Conservation (phyloP, 2,113 vertebrate genomes). For the Prionailurus bengalensis region DNA sequence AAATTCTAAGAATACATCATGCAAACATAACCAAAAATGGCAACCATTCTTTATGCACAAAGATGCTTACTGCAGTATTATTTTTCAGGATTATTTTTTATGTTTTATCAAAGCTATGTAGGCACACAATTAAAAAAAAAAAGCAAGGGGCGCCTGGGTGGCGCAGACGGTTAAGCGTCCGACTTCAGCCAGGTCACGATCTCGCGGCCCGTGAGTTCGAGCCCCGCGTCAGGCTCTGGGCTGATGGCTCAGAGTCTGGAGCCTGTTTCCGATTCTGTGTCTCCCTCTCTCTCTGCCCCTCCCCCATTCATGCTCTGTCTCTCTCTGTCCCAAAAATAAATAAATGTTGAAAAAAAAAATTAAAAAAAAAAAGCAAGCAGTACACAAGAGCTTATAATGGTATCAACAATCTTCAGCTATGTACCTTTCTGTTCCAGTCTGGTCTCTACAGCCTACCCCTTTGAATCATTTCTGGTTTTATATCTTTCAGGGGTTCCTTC, state of each 20-base stretch:
- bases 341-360: neutral
- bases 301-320: no score
- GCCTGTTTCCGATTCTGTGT: no score
- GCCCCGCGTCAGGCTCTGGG: no score
- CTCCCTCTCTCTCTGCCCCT: no score
- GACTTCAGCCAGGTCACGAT: no score
- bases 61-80: conserved; percentile 7
- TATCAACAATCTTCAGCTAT: neutral
- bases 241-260: no score
- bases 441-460: conserved; percentile 58
- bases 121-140: neutral
- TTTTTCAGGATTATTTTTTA: conserved; percentile 46
- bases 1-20: conserved; percentile 43
- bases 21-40: conserved; percentile 55
- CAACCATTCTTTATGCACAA: conserved; percentile 30
- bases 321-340: no score
- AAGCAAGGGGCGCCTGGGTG: no score
- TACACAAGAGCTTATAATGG: conserved; percentile 3
- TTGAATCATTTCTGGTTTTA: conserved; percentile 55
- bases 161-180: no score
- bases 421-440: neutral
- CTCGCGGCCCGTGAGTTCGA: no score
- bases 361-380: neutral
- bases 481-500: neutral
- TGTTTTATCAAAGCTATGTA: conserved; percentile 44